Evolutionary conservation across 2,113 vertebrate species (phyloP).

Genomic region (Colinus virginianus): DNA sequence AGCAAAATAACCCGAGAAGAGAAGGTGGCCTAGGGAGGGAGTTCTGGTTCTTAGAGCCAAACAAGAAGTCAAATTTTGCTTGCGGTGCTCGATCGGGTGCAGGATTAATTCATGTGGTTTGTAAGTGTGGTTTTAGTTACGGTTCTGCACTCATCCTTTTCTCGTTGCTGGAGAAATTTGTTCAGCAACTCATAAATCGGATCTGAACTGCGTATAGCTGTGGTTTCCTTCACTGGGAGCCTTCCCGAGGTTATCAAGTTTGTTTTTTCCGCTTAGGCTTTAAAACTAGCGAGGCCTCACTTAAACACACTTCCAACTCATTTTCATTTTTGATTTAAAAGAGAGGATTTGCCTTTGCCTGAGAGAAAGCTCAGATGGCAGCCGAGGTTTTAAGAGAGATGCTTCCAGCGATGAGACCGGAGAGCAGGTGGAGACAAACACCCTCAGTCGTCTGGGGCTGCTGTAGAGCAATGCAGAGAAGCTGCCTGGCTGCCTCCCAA

Average conservation of each 20-base stretch:
- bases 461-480: not conserved
- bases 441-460: not conserved
- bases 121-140: not conserved
- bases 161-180: not conserved
- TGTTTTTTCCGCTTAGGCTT: not conserved
- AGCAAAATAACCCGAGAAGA: not conserved
- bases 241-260: not conserved
- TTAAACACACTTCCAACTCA: not conserved
- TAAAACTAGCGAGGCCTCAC: not conserved
- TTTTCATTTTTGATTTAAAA: not conserved
- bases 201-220: rapidly evolving
- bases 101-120: not conserved
- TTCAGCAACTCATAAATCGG: not conserved
- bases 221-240: not conserved
- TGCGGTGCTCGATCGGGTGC: not conserved
- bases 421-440: not conserved
- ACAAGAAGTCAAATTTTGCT: not conserved
- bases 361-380: not conserved
- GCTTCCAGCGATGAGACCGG: not conserved
- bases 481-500: constrained; percentile 44
- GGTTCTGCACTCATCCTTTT: not conserved
- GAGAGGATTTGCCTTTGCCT: not conserved
- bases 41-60: not conserved
- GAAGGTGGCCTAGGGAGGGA: not conserved
- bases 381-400: not conserved